Evolutionary conservation across 2,888 invertebrate genomes (phyloP), one percentile per base, ranked within the genome.

Genomic region (Teinopalpus imperialis): DNA sequence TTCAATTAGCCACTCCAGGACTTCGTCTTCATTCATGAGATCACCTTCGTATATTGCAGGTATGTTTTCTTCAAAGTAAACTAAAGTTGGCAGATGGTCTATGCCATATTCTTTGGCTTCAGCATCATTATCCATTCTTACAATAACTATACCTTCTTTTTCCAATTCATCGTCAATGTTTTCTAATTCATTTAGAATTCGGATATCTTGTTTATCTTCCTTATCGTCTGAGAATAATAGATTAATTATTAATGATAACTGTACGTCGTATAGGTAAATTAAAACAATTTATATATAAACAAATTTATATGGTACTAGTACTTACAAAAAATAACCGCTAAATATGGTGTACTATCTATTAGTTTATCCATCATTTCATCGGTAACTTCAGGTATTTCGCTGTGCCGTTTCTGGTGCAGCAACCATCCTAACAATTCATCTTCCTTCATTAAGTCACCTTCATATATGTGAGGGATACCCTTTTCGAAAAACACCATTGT

Each of bases 281-380:
- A 1, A 4, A 34, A 9, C 12, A 8, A 5, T 10, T 21, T 16
- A 16, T 4, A 3, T 16, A n/a, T 2, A 4, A 34, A 9, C 12
- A 34, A 8, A 5, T 10, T 21, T 16, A 16, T 4, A 3, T 16
- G 16, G 2, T 16, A 5, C 14, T 1, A 37, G n/a, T 63, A 92
- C 95, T 94, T 90, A 97, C 97, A 97, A 78, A 97, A 97, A 60
- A 97, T 92, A 56, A 97, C 97, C 42, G 97, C 97, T 56, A 97
- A 90, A 71, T 93, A 96, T 46, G 94, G 92, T 13, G 94, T 92
- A 37, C 88, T 93, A 56, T 95, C 95, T 51, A 97, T 93, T 27
- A 97, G 90, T 70, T 95, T 94, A 61, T 97, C 97, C 91, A 97
- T 94, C 95, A 97, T 97, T 89, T 97, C 96, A 69, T 97, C 95